Conservation (phyloP, 2,888 invertebrate genomes). For the Rotaria macrura region DNA sequence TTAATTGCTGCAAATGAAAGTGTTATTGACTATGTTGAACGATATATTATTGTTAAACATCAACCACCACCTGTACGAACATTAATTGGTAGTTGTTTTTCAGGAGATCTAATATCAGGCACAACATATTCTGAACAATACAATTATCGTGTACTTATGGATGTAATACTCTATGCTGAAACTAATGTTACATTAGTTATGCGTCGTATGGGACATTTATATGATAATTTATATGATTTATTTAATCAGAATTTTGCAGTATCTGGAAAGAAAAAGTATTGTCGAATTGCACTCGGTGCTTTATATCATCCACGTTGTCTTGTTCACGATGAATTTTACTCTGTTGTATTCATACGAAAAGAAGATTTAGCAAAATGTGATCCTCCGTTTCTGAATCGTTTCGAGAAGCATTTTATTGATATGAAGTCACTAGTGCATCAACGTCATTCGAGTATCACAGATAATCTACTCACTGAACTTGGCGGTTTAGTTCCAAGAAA, state of each 20-base stretch:
- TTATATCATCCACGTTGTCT: neutral
- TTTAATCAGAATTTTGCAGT: neutral
- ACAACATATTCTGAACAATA: neutral
- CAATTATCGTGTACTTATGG: conserved; percentile 1
- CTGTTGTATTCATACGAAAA: neutral
- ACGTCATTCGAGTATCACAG: neutral
- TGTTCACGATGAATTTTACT: neutral
- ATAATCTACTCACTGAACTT: neutral
- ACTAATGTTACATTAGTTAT: conserved; percentile 2
- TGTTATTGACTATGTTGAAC: conserved; percentile 11
- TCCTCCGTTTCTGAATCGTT: neutral
- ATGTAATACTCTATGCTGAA: neutral
- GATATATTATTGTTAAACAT: conserved; percentile 7
- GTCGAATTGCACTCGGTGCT: neutral
- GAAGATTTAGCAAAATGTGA: neutral
- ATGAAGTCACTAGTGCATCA: neutral
- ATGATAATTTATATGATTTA: conserved; percentile 11
- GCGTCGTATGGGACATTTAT: conserved; percentile 18
- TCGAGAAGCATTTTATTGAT: neutral
- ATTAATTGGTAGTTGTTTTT: neutral
- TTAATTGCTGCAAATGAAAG: neutral
- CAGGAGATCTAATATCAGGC: neutral
- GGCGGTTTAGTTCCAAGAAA: neutral
- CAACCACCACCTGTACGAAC: neutral
- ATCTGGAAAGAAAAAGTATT: neutral